These are phyloP conservation scores for Charanyca ferruginea DNA, from an alignment of 2,888 invertebrate species.

Conservation along the genomic window DNA sequence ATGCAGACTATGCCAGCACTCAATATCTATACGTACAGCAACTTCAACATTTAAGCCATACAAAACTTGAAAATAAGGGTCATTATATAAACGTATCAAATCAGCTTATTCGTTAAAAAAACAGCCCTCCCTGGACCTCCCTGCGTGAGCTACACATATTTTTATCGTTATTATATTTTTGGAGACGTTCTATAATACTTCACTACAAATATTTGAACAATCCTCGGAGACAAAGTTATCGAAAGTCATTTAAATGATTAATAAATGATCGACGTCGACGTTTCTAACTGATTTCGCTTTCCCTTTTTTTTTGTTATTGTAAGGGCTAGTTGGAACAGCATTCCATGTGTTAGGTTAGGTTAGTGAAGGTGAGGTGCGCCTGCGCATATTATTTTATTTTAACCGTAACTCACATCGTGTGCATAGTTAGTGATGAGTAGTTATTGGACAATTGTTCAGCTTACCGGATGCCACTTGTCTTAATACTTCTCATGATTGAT, in stretches of 20 bases:
- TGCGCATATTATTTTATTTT: constrained; percentile 55
- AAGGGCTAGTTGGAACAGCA: constrained; percentile 64
- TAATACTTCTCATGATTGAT: constrained; percentile 85
- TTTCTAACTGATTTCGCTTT: constrained; percentile 63
- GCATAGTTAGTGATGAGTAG: constrained; percentile 72
- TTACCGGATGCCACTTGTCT: constrained; percentile 78
- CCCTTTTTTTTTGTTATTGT: constrained; percentile 63
- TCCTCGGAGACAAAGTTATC: constrained; percentile 31
- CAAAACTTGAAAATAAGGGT: not conserved
- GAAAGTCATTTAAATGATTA: constrained; percentile 51
- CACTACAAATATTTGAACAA: constrained; percentile 35
- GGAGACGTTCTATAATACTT: constrained; percentile 24
- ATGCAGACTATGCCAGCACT: not conserved
- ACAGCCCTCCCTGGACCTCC: constrained; percentile 19
- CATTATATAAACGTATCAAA: constrained; percentile 5
- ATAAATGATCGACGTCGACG: constrained; percentile 63
- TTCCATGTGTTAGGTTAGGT: constrained; percentile 67
- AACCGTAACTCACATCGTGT: constrained; percentile 51
- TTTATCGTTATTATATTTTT: constrained; percentile 30
- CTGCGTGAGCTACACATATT: constrained; percentile 26
- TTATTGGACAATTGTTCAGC: constrained; percentile 79
- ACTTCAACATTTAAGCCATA: not conserved
- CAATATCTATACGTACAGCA: no score
- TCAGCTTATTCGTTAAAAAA: not conserved
- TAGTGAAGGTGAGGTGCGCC: constrained; percentile 45